Conservation (phyloP, 2,888 invertebrate genomes). For the Exephanes ischioxanthus region DNA sequence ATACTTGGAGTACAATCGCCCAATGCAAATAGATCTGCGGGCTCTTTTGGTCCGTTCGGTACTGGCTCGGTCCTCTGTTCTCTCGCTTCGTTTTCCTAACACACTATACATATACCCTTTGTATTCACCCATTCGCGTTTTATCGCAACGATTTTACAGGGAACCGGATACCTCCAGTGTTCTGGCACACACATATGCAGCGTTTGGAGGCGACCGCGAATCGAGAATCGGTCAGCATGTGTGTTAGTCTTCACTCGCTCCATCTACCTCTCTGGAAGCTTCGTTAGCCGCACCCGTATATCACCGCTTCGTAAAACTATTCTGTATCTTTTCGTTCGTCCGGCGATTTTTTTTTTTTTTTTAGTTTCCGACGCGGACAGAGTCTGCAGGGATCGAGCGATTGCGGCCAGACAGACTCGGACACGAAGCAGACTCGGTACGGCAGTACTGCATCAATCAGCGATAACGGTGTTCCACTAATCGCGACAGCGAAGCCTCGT, state of each 20-base stretch:
- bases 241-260: not conserved
- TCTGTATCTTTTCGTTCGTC: slow-evolving; percentile 26
- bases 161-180: slow-evolving; percentile 9
- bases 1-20: slow-evolving; percentile 44
- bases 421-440: slow-evolving; percentile 25
- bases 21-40: slow-evolving; percentile 55
- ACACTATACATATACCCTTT: not conserved
- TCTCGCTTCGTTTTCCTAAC: slow-evolving; percentile 19
- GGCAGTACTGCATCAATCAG: slow-evolving; percentile 57
- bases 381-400: slow-evolving; percentile 48
- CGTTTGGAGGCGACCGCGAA: slow-evolving; percentile 3
- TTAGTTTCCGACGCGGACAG: slow-evolving; percentile 23
- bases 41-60: slow-evolving; percentile 28
- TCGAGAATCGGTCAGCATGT: slow-evolving; percentile 31
- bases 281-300: slow-evolving; percentile 51
- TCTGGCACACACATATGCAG: slow-evolving; percentile 16
- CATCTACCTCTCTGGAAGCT: slow-evolving; percentile 45
- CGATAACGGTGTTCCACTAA: slow-evolving; percentile 61
- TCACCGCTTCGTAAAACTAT: slow-evolving; percentile 52
- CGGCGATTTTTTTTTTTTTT: not conserved
- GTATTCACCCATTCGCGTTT: slow-evolving; percentile 30
- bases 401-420: slow-evolving; percentile 43
- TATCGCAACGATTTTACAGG: slow-evolving; percentile 62
- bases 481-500: slow-evolving; percentile 17
- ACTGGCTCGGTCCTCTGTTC: slow-evolving; percentile 21